Conservation (phyloP, 2,797 vertebrate species). For the Salarias fasciatus region DNA sequence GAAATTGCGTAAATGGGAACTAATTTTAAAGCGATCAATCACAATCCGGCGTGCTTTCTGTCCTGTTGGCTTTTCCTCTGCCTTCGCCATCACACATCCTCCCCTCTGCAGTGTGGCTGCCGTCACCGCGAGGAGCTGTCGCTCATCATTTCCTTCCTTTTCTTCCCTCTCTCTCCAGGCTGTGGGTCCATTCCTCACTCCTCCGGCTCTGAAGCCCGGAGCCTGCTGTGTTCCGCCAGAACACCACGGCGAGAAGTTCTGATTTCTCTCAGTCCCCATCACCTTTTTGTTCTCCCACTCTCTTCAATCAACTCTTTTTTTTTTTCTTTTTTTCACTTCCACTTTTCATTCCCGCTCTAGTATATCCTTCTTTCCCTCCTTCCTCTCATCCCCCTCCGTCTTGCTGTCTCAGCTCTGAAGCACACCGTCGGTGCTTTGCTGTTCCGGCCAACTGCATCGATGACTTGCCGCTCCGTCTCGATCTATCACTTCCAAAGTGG, state of each 20-base stretch:
- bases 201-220: constrained; percentile 23
- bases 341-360: constrained; percentile 6
- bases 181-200: constrained; percentile 24
- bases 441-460: constrained; percentile 34
- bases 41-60: too few species aligned
- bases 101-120: constrained; percentile 18
- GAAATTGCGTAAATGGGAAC: too few species aligned
- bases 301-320: constrained; percentile 36
- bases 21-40: too few species aligned
- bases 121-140: constrained; percentile 48
- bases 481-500: constrained; percentile 47
- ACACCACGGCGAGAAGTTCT: constrained; percentile 16
- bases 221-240: constrained; percentile 38
- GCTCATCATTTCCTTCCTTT: constrained; percentile 50
- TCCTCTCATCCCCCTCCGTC: constrained; percentile 34
- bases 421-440: constrained; percentile 30
- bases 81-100: constrained; percentile 6
- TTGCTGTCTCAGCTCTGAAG: constrained; percentile 42
- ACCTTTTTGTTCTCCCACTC: constrained; percentile 9
- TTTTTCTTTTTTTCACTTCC: background rate
- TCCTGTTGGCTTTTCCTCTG: background rate
- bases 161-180: constrained; percentile 27
- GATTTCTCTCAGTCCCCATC: constrained; percentile 34
- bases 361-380: constrained; percentile 24
- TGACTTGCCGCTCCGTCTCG: constrained; percentile 44